Percentiles rank a stretch among this genome's conserved stretches.
Conservation (phyloP, 2,797 vertebrate species). For the Thripadectes ignobilis region DNA sequence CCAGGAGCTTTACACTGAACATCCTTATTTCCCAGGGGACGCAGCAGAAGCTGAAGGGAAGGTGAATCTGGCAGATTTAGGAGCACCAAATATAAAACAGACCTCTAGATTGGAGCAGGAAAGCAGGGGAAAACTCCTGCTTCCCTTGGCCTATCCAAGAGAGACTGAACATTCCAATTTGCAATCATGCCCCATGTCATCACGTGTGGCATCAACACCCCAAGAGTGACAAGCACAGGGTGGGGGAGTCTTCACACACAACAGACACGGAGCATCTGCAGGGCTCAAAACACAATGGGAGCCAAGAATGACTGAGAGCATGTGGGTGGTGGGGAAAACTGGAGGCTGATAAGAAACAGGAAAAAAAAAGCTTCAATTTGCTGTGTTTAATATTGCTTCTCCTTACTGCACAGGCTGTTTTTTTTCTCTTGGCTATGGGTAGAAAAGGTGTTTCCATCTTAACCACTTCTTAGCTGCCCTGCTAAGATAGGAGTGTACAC, state of each 20-base stretch:
- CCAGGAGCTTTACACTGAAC: not conserved
- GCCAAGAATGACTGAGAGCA: not conserved
- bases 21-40: not conserved
- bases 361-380: not conserved
- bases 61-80: not conserved
- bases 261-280: not conserved
- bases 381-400: not conserved
- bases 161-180: not conserved
- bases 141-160: not conserved
- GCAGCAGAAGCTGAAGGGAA: not conserved
- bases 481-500: not conserved
- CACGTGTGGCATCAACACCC: not conserved
- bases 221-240: not conserved
- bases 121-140: not conserved
- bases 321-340: not conserved
- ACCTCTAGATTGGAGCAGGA: not conserved
- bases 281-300: conserved; percentile 1
- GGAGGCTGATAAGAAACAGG: not conserved
- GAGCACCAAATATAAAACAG: not conserved
- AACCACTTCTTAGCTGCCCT: not conserved
- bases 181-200: not conserved
- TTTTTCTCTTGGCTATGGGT: not conserved
- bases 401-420: not conserved
- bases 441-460: not conserved
- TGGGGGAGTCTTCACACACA: not conserved